A percentile compares a stretch with the other conserved stretches of the same genome.
phyloP scores from a whole-genome alignment of 2,888 invertebrate species.

The Cyrtodaria siliqua region DNA sequence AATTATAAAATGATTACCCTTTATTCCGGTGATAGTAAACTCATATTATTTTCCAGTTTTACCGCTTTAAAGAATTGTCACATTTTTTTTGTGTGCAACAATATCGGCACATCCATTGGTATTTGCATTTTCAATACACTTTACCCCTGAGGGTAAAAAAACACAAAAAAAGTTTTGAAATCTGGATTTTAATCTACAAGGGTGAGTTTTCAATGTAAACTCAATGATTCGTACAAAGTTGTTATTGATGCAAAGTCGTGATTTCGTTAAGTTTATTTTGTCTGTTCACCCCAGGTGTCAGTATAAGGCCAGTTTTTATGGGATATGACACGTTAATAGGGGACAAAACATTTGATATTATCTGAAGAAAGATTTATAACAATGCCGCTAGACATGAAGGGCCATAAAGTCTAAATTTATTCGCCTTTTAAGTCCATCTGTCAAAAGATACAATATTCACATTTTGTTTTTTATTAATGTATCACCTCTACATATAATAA shows the following conservation, averaged over 20 bases:
- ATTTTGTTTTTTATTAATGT: too few relatives aligned
- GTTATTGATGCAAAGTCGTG: conserved; percentile 21
- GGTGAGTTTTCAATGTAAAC: conserved; percentile 43
- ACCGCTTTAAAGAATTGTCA: too few relatives aligned
- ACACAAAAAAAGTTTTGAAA: not conserved
- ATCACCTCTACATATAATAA: too few relatives aligned
- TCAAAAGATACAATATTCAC: too few relatives aligned
- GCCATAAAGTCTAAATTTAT: conserved; percentile 54
- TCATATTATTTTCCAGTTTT: too few relatives aligned
- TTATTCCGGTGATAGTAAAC: too few relatives aligned
- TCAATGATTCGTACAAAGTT: conserved; percentile 45
- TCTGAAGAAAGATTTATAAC: conserved; percentile 45
- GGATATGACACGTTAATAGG: conserved; percentile 25
- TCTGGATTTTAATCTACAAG: not conserved
- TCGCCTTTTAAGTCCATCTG: conserved; percentile 53
- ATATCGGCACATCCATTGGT: too few relatives aligned
- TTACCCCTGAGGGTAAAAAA: too few relatives aligned
- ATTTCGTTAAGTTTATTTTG: conserved; percentile 32
- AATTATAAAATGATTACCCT: too few relatives aligned
- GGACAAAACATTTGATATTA: conserved; percentile 5
- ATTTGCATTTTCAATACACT: too few relatives aligned
- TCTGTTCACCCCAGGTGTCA: conserved; percentile 30
- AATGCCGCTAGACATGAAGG: conserved; percentile 48
- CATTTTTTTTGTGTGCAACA: too few relatives aligned
- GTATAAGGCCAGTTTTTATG: conserved; percentile 9